Percentiles rank a stretch among this genome's conserved stretches.
Conservation (phyloP, 1,140 invertebrate species). For the Drosophila kepulauana region DNA sequence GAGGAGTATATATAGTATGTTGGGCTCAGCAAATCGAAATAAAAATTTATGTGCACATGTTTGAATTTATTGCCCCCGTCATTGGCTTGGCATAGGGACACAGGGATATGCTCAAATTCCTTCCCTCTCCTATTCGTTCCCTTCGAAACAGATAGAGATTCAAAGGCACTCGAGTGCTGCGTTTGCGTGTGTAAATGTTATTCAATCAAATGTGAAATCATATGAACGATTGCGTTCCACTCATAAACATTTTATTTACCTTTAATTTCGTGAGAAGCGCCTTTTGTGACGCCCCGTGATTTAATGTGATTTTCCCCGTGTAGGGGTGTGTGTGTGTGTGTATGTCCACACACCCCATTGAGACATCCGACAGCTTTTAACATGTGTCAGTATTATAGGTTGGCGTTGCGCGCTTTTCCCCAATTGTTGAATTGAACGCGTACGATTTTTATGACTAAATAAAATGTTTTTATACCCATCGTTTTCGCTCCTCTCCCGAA, state of each 20-base stretch:
- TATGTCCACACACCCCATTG: background rate
- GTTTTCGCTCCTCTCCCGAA: background rate
- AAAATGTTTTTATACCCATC: conserved; percentile 64
- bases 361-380: conserved; percentile 4
- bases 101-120: background rate
- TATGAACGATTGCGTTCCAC: conserved; percentile 74
- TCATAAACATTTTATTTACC: conserved; percentile 83
- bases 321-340: background rate
- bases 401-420: background rate
- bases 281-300: conserved; percentile 70
- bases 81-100: conserved; percentile 41
- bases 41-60: conserved; percentile 82
- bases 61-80: conserved; percentile 77
- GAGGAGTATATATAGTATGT: background rate
- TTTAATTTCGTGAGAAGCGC: conserved; percentile 79
- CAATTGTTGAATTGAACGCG: conserved; percentile 63
- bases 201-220: conserved; percentile 82
- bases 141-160: conserved; percentile 33
- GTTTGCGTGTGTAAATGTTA: conserved; percentile 81
- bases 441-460: conserved; percentile 77
- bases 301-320: conserved; percentile 51
- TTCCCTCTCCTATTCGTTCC: background rate
- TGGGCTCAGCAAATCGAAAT: conserved; percentile 74
- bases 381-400: conserved; percentile 49
- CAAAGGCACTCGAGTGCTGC: conserved; percentile 41